Base-by-base conservation (phyloP, 1,140 invertebrate genomes). In the Hycleus cichorii region DNA sequence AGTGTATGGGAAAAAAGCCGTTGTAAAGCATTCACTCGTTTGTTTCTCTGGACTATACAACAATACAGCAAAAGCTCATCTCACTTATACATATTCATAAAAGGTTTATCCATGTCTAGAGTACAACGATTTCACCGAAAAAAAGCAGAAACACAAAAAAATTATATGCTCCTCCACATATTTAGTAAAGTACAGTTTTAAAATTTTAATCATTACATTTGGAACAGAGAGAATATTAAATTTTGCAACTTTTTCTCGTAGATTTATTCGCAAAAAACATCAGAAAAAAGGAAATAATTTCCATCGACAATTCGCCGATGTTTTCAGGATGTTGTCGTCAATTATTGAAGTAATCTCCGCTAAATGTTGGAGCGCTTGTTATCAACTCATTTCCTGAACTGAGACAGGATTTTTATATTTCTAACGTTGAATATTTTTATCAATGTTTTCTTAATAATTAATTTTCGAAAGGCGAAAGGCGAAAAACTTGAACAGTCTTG, bases 241-340 rank as follows among this genome's bases (percentile, higher is more conserved):
- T 45, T 53, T 26, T 26, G 7, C 40, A 10, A 2, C 42, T 46
- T 32, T 53, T 53, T 53, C 7, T 7, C 4, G 32, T 7, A 7
- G 32, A 32, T 32, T 32, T 32, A 4, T 32, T 32, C 32, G 7
- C 7, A 5, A 32, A 32, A 32, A 32, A 11, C 42, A 61, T 54
- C 50, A 61, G 50, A 51, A 61, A 61, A 61, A 54, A 61, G 59
- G 59, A 61, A 61, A 61, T 61, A 61, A 61, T 57, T 61, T 55
- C 57, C 43, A 57, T 61, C 57, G 51, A 61, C 59, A 61, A 61
- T 61, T 61, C 56, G 49, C 9, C 52, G 59, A 61, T 61, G 56
- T 47, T 57, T 55, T 43, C 55, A 61, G 59, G 59, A 61, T 61
- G 59, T 58, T 48, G 55, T 32, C 59, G 45, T 50, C 59, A 61